Evolutionary conservation across 2,113 vertebrate species (phyloP), one percentile per base, ranked within the genome.

Genomic region (Micronycteris hirsuta): DNA sequence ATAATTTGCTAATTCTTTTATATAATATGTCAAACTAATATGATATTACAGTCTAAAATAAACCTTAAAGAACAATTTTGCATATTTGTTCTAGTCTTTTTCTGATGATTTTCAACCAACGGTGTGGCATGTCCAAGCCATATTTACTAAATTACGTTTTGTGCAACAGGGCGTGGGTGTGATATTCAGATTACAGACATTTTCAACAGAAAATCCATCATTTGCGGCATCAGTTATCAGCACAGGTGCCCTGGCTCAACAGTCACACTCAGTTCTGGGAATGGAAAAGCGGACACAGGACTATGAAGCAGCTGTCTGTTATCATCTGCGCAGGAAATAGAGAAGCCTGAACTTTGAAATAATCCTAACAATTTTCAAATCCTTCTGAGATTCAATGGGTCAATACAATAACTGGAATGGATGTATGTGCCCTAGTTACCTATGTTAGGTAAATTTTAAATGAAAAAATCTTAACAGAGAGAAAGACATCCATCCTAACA

Each of bases 251-350:
- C 38, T 1, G 0, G 92, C 95, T 96, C 92, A 92, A 97, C 93
- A 26, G 91, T 93, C 54, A 6, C 98, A 96, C 97, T 98, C 97
- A 97, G 89, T 36, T 38, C 91, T 97, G 97, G 98, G 97, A 98
- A 98, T 97, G 98, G 98, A 98, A 98, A 98, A 98, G 93, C 95
- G 98, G 98, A 98, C 89, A 81, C 0, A 12, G 90, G 89, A 5
- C 3, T 80, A 58, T 0, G 52, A 91, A 97, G 82, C 95, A 77
- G 86, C 0, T 2, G 76, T 70, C 61, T 97, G 96, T 97, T 98
- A 98, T 88, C 76, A 98, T 97, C 94, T n/a, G 83, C 89, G 91
- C 98, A 98, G 98, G 98, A 98, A 98, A 98, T 43, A 89, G 95
- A 97, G 91, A 97, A 95, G 89, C 58, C 71, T 97, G 93, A 67